Conservation (phyloP, 2,113 vertebrate genomes). For the Paraplagusia blochii region DNA sequence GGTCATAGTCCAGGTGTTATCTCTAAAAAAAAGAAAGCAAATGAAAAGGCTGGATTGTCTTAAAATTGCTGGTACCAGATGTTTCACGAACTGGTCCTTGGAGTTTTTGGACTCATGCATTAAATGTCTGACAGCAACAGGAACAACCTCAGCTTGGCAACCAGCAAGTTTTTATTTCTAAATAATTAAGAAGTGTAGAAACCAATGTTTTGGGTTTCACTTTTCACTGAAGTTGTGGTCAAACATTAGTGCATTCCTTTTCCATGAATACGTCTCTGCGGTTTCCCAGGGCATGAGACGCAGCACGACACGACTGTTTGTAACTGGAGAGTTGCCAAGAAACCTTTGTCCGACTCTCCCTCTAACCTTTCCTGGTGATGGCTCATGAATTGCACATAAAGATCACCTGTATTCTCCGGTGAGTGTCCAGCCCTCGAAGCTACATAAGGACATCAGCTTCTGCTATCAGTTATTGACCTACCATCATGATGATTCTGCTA, state of each 20-base stretch:
- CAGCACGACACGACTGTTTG: slow-evolving; percentile 39
- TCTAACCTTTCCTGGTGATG: slow-evolving; percentile 24
- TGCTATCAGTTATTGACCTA: slow-evolving; percentile 21
- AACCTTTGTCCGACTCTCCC: slow-evolving; percentile 54
- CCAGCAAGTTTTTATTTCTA: too few species aligned
- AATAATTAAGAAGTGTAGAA: too few species aligned
- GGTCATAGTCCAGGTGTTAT: too few species aligned
- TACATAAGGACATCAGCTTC: background rate
- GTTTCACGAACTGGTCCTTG: too few species aligned
- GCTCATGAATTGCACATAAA: background rate
- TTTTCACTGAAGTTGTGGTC: slow-evolving; percentile 18
- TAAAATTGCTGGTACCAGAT: too few species aligned
- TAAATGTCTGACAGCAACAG: too few species aligned
- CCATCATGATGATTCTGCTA: background rate
- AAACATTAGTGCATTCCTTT: slow-evolving; percentile 18
- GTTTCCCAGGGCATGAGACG: slow-evolving; percentile 45
- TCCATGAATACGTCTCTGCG: slow-evolving; percentile 17
- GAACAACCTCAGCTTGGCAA: too few species aligned
- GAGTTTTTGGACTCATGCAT: too few species aligned
- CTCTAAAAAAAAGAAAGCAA: too few species aligned
- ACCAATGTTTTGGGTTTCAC: background rate
- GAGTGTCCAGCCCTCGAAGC: slow-evolving; percentile 1
- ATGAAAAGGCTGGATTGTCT: too few species aligned
- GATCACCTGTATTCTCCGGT: slow-evolving; percentile 11
- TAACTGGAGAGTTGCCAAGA: slow-evolving; percentile 66